phyloP scores from a whole-genome alignment of 2,113 vertebrate species.

The Arothron firmamentum region DNA sequence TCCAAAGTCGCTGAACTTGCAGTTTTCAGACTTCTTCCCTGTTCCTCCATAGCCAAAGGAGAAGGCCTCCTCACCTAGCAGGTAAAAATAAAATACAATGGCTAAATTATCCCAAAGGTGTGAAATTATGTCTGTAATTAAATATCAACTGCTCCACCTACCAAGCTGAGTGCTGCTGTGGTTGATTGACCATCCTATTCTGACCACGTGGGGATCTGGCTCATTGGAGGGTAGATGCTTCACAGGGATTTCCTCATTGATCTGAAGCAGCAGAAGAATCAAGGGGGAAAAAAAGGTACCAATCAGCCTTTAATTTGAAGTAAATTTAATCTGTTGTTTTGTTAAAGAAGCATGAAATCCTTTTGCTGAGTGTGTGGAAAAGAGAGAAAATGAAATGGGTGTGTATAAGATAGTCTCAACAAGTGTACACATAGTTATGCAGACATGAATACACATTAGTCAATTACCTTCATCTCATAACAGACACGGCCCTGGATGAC shows the following conservation, averaged over 20 bases:
- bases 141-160: slow-evolving; percentile 46
- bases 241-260: slow-evolving; percentile 87
- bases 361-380: too few relatives aligned
- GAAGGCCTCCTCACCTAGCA: slow-evolving; percentile 82
- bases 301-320: not conserved
- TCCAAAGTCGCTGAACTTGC: slow-evolving; percentile 85
- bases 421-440: not conserved
- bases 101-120: not conserved
- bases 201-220: slow-evolving; percentile 86
- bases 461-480: slow-evolving; percentile 87
- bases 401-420: not conserved
- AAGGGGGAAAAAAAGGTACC: not conserved
- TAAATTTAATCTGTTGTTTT: not conserved
- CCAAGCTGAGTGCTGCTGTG: slow-evolving; percentile 87
- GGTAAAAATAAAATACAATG: not conserved
- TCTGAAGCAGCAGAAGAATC: slow-evolving; percentile 55
- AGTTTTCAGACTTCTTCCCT: slow-evolving; percentile 83
- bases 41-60: slow-evolving; percentile 89
- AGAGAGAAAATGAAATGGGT: too few relatives aligned
- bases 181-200: slow-evolving; percentile 89
- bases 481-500: slow-evolving; percentile 80
- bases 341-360: too few relatives aligned
- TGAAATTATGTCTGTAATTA: not conserved
- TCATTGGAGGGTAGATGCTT: slow-evolving; percentile 86
- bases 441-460: not conserved